Base-by-base conservation (phyloP, 2,113 vertebrate species). In the Phylloscopus trochiloides region DNA sequence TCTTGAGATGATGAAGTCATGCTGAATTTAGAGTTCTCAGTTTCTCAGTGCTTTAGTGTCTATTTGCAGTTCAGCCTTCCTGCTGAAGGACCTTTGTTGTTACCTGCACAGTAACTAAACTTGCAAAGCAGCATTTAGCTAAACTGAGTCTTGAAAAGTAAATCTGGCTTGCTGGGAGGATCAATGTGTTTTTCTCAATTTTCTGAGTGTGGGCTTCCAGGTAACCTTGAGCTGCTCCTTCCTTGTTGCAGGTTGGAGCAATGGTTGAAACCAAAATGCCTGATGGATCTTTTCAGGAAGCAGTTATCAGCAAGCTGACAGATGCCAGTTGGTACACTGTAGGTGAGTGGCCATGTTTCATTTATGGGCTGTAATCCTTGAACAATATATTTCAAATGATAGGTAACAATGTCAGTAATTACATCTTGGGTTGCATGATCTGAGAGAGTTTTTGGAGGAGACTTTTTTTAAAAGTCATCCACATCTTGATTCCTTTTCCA, bases 311-410 rank as follows among this genome's bases (percentile, higher is more conserved):
- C 97, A 99, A 99, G 96, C 96, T 99, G 97, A 99, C 99, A 17
- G 99, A 99, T 92, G 99, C 99, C 96, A 99, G 99, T 97, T 99
- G 99, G 98, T 99, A 99, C 97, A 99, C 99, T 45, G 99, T 99
- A 86, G 99, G 99, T 99, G 97, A 98, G 99, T 97, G 94, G 73
- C 72, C 61, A 2, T 17, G 43, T 48, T 63, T 38, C 47, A 26
- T 66, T 92, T 86, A 77, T 4, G 2, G 29, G 57, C 76, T 96
- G 50, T 61, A 63, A 73, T 85, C 65, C 74, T 68, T 29, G 80
- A 32, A 57, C 20, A 15, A 7, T 77, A 1, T 31, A 29, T 54
- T 63, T 90, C 42, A 84, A 11, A 68, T 92, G 87, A 29, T 4
- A 73, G 58, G 9, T 61, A 50, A 38, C 75, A 68, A 10, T 28